These are phyloP conservation scores for Hephaestus fuliginosus DNA, from an alignment of 2,797 vertebrate genomes.

Conservation along the genomic window DNA sequence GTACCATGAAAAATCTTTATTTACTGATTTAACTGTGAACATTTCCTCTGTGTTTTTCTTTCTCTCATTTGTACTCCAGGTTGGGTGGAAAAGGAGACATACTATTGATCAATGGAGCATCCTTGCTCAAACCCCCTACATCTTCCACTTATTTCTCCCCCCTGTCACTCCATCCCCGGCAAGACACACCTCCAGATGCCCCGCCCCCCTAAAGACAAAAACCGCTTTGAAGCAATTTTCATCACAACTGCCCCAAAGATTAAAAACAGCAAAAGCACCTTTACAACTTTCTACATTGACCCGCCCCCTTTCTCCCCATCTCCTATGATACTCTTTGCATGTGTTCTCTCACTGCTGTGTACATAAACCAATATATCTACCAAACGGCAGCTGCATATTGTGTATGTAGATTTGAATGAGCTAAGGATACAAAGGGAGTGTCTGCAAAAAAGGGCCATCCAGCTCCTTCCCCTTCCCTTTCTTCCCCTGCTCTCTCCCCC, in stretches of 20 bases:
- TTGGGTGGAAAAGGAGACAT: slow-evolving; percentile 90
- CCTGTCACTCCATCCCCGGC: slow-evolving; percentile 72
- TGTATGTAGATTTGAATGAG: slow-evolving; percentile 87
- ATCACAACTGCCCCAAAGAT: slow-evolving; percentile 87
- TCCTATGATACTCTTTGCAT: slow-evolving; percentile 89
- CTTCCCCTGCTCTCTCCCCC: slow-evolving; percentile 37
- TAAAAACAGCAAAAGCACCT: slow-evolving; percentile 86
- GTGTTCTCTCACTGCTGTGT: slow-evolving; percentile 88
- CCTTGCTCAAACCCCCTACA: slow-evolving; percentile 78
- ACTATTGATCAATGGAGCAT: slow-evolving; percentile 86
- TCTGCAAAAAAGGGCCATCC: slow-evolving; percentile 82
- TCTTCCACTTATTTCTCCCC: slow-evolving; percentile 80
- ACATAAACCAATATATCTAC: slow-evolving; percentile 88
- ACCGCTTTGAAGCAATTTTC: slow-evolving; percentile 84
- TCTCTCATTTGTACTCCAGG: slow-evolving; percentile 74
- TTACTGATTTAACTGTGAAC: slow-evolving; percentile 20
- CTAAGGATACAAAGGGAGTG: slow-evolving; percentile 82
- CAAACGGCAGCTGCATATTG: slow-evolving; percentile 88
- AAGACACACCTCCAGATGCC: slow-evolving; percentile 74
- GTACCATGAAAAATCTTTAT: not conserved
- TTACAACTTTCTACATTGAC: slow-evolving; percentile 81
- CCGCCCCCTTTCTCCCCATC: slow-evolving; percentile 55
- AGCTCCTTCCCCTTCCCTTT: slow-evolving; percentile 56
- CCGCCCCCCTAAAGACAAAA: slow-evolving; percentile 79
- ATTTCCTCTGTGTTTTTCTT: slow-evolving; percentile 23